Evolutionary conservation across 1,140 invertebrate genomes (phyloP).

Genomic region (Drosophila pectinifera): DNA sequence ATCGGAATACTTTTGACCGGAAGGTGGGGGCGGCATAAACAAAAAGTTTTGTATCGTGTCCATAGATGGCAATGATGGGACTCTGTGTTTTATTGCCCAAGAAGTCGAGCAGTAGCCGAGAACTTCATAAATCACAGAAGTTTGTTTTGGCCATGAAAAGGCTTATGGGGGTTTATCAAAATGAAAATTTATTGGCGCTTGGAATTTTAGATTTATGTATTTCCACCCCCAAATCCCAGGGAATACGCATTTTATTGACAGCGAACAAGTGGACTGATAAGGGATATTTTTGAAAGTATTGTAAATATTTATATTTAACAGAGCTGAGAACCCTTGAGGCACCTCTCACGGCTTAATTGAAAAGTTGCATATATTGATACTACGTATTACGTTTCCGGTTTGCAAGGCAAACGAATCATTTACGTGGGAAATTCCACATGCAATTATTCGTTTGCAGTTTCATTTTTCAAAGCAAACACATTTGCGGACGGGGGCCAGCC

Average conservation of each 20-base stretch:
- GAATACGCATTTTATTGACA: constrained; percentile 53
- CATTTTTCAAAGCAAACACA: constrained; percentile 45
- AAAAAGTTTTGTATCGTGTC: constrained; percentile 63
- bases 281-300: constrained; percentile 14
- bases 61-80: constrained; percentile 53
- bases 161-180: constrained; percentile 82
- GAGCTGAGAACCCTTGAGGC: not conserved
- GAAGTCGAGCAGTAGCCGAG: constrained; percentile 61
- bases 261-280: constrained; percentile 25
- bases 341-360: not conserved
- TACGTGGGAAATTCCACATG: constrained; percentile 17
- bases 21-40: not conserved
- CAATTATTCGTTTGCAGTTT: constrained; percentile 34
- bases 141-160: constrained; percentile 79
- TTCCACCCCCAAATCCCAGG: constrained; percentile 16
- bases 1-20: constrained; percentile 55
- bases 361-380: constrained; percentile 4
- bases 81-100: constrained; percentile 75
- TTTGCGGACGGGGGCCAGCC: constrained; percentile 14
- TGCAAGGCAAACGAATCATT: constrained; percentile 10
- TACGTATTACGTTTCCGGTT: constrained; percentile 17
- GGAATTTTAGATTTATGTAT: constrained; percentile 80
- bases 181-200: constrained; percentile 80
- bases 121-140: constrained; percentile 83
- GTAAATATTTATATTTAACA: not conserved